A percentile compares a stretch with the other conserved stretches of the same genome.
These are phyloP conservation scores for Alectoris magna DNA, from an alignment of 2,797 vertebrate genomes.

Conservation along the genomic window DNA sequence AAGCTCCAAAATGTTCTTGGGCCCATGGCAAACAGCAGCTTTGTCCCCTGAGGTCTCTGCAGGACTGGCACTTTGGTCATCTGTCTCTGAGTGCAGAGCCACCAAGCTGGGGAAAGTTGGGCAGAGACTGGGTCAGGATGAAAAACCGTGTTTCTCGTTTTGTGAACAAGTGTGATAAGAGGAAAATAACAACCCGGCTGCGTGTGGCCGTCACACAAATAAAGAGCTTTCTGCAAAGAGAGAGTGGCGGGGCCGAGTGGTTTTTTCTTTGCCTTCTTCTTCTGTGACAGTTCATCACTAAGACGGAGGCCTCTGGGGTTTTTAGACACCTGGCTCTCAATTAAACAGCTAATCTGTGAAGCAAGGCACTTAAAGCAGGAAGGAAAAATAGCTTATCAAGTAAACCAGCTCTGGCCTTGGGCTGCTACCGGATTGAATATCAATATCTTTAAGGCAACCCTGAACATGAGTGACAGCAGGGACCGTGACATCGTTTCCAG, in stretches of 20 bases:
- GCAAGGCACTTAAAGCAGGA: constrained; percentile 40
- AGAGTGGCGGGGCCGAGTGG: background rate
- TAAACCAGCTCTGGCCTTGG: constrained; percentile 37
- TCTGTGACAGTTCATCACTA: constrained; percentile 35
- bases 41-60: background rate
- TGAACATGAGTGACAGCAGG: background rate
- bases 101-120: background rate
- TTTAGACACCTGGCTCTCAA: constrained; percentile 63
- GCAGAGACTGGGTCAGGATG: background rate
- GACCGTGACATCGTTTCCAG: background rate
- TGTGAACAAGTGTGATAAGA: background rate
- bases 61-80: background rate
- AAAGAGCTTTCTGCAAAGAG: background rate
- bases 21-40: background rate
- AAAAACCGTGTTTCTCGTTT: background rate
- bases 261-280: background rate
- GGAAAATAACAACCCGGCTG: background rate
- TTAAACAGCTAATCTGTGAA: constrained; percentile 58
- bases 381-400: constrained; percentile 45
- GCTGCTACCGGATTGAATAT: background rate
- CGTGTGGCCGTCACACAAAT: background rate
- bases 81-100: background rate
- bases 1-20: background rate
- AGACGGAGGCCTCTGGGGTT: background rate
- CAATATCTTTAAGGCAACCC: constrained; percentile 18